Evolutionary conservation across 2,797 vertebrate species (phyloP).

Genomic region (Lagorchestes hirsutus): DNA sequence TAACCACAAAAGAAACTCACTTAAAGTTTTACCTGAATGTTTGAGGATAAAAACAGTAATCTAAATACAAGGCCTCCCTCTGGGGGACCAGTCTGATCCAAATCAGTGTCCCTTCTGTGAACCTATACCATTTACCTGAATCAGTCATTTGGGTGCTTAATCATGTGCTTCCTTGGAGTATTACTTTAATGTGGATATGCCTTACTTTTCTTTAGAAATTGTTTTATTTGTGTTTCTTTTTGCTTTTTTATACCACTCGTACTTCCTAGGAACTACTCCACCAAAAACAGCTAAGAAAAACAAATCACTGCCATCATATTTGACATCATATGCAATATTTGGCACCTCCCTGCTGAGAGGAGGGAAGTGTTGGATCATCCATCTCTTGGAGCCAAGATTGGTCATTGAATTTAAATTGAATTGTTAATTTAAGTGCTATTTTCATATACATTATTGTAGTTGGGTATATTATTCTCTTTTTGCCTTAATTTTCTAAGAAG

Average conservation of each 20-base stretch:
- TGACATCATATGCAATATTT: background rate
- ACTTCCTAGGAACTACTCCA: background rate
- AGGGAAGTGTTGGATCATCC: background rate
- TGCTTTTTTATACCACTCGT: background rate
- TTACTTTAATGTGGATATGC: background rate
- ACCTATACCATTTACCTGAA: background rate
- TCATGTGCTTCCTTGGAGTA: background rate
- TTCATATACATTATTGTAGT: background rate
- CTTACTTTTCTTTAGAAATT: background rate
- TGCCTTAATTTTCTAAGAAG: constrained; percentile 35
- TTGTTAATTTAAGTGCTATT: background rate
- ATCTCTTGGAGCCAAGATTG: background rate
- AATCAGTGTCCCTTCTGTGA: background rate
- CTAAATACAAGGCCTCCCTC: background rate
- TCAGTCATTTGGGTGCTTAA: background rate
- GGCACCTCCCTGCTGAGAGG: background rate
- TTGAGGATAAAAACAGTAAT: background rate
- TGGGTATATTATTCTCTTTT: constrained; percentile 8
- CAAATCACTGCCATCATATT: background rate
- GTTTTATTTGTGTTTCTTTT: background rate
- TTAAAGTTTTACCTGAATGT: background rate
- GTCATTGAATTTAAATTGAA: background rate
- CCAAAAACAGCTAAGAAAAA: background rate
- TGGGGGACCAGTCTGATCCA: background rate
- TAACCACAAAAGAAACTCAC: background rate